Conservation (phyloP, 2,888 invertebrate species). For the Caenorhabditis becei region DNA sequence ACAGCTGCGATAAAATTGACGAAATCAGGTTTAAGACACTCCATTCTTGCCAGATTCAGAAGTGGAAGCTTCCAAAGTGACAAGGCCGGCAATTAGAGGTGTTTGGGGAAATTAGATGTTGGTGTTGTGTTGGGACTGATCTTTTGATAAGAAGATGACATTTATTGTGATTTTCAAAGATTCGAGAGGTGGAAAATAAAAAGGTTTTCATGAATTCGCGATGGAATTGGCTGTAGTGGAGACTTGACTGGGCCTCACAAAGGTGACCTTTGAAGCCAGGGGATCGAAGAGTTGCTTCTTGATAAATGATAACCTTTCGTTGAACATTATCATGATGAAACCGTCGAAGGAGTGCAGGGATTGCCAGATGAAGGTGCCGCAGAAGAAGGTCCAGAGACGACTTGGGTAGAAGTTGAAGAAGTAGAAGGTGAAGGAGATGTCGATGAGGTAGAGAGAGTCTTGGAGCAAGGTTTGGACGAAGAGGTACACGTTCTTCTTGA, state of each 20-base stretch:
- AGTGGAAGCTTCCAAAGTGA: too few species aligned
- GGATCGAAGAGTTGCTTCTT: slow-evolving; percentile 17
- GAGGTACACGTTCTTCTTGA: slow-evolving; percentile 39
- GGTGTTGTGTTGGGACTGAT: too few species aligned
- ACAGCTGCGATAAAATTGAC: slow-evolving; percentile 16
- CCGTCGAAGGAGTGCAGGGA: slow-evolving; percentile 37
- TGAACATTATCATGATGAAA: slow-evolving; percentile 27
- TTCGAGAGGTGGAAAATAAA: not conserved
- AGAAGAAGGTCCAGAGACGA: slow-evolving; percentile 32
- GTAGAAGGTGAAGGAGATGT: slow-evolving; percentile 35
- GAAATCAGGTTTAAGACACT: not conserved
- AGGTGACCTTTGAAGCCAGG: slow-evolving; percentile 24
- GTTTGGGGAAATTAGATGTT: too few species aligned
- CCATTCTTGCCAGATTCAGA: not conserved
- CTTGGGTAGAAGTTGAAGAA: slow-evolving; percentile 15
- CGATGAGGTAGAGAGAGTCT: slow-evolving; percentile 42
- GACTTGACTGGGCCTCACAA: slow-evolving; percentile 24
- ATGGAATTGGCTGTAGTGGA: slow-evolving; percentile 8
- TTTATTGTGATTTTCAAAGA: too few species aligned
- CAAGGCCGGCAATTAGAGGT: not conserved
- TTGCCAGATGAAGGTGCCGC: slow-evolving; percentile 46
- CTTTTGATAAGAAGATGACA: too few species aligned
- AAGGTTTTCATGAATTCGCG: not conserved
- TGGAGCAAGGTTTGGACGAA: slow-evolving; percentile 42
- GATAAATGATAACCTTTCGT: not conserved